A percentile compares a stretch with the other conserved stretches of the same genome.
phyloP scores from a whole-genome alignment of 2,113 vertebrate species.

The Myrmecophaga tridactyla region DNA sequence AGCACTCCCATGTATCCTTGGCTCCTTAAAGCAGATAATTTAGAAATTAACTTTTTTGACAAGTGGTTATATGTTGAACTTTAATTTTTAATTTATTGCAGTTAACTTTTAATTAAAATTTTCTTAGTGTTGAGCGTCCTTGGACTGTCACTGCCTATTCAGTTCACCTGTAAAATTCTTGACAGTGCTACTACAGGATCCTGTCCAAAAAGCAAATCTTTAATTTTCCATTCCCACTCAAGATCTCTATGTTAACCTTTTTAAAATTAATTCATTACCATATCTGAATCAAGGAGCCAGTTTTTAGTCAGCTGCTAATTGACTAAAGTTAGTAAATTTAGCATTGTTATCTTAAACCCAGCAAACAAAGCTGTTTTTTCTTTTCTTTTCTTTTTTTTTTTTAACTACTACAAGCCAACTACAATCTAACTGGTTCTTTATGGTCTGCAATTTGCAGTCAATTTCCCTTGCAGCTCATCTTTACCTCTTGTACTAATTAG shows the following conservation, averaged over 20 bases:
- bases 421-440: background rate
- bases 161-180: background rate
- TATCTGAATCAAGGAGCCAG: background rate
- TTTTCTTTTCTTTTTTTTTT: background rate
- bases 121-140: background rate
- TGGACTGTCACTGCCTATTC: background rate
- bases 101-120: constrained; percentile 7
- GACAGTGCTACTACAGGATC: background rate
- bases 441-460: background rate
- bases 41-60: background rate
- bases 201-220: background rate
- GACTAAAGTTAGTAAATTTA: background rate
- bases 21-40: background rate
- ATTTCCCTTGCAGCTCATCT: background rate
- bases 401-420: background rate
- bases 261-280: background rate
- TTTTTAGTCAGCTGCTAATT: background rate
- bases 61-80: background rate
- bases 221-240: background rate
- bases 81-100: constrained; percentile 6
- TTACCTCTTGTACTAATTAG: background rate
- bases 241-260: background rate
- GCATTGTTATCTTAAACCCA: background rate
- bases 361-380: background rate
- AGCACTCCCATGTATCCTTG: background rate